A percentile compares a stretch with the other conserved stretches of the same genome.
Conservation (phyloP, 2,797 vertebrate species). For the Macropus fuliginosus region DNA sequence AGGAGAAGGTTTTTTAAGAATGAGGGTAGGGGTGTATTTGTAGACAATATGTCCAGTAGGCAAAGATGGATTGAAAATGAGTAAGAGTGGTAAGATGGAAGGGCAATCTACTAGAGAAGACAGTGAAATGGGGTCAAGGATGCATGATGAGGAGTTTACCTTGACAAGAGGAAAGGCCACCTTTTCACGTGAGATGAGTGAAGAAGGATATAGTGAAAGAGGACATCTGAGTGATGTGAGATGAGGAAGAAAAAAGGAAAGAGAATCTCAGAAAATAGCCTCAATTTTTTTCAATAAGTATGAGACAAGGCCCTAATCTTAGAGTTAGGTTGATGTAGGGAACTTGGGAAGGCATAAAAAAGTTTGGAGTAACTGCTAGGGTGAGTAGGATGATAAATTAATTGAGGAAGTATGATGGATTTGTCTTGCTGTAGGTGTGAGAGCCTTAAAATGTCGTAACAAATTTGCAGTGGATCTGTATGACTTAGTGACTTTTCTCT, state of each 20-base stretch:
- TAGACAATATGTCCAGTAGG: not conserved
- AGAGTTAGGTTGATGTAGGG: not conserved
- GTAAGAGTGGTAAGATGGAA: not conserved
- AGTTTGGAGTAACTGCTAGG: not conserved
- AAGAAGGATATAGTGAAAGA: not conserved
- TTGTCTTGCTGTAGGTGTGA: not conserved
- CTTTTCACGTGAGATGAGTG: not conserved
- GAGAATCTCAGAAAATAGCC: not conserved
- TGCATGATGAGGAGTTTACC: not conserved
- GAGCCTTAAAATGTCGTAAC: not conserved
- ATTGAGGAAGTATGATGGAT: not conserved
- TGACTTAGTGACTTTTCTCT: not conserved
- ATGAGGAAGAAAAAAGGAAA: not conserved
- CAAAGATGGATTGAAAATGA: not conserved
- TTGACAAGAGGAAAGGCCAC: not conserved
- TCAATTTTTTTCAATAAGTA: not conserved
- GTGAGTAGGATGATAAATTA: not conserved
- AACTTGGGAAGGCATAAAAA: not conserved
- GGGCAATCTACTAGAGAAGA: not conserved
- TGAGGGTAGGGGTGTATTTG: not conserved
- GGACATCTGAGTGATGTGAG: not conserved
- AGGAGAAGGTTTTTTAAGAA: not conserved
- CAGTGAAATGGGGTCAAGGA: not conserved
- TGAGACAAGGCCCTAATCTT: not conserved
- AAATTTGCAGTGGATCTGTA: not conserved